phyloP scores from a whole-genome alignment of 2,888 invertebrate genomes.

The Chymomyza fuscimana region DNA sequence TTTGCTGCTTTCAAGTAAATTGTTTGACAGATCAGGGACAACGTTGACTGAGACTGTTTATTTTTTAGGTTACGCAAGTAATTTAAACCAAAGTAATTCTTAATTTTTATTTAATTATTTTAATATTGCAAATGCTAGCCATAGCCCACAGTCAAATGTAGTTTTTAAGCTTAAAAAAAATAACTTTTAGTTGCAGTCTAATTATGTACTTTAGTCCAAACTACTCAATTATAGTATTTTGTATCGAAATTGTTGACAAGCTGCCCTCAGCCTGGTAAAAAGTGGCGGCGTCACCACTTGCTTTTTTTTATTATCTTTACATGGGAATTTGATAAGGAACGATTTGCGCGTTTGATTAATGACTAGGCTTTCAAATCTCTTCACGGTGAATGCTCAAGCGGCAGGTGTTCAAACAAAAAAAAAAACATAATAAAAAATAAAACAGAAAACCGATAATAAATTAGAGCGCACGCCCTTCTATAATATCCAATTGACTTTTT shows the following conservation, averaged over 20 bases:
- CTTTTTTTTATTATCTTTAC: not conserved
- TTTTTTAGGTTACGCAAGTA: too few relatives aligned
- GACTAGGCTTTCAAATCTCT: not conserved
- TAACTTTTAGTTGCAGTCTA: too few relatives aligned
- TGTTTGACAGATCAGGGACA: too few relatives aligned
- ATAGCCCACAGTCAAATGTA: too few relatives aligned
- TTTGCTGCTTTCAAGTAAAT: too few relatives aligned
- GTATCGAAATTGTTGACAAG: not conserved
- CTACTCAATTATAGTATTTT: not conserved
- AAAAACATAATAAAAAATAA: not conserved
- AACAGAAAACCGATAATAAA: not conserved
- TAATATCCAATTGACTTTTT: conserved; percentile 6
- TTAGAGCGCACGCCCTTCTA: not conserved
- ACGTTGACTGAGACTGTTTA: too few relatives aligned
- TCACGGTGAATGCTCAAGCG: not conserved
- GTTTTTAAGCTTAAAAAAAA: too few relatives aligned
- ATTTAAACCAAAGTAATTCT: too few relatives aligned
- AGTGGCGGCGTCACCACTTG: not conserved
- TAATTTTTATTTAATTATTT: too few relatives aligned
- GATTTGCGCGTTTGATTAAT: not conserved
- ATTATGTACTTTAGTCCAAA: not conserved
- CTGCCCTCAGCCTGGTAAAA: not conserved
- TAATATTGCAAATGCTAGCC: too few relatives aligned
- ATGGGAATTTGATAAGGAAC: conserved; percentile 1
- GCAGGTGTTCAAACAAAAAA: not conserved